Base-by-base conservation (phyloP, 1,140 invertebrate species). In the Aphaenogaster floridana region DNA sequence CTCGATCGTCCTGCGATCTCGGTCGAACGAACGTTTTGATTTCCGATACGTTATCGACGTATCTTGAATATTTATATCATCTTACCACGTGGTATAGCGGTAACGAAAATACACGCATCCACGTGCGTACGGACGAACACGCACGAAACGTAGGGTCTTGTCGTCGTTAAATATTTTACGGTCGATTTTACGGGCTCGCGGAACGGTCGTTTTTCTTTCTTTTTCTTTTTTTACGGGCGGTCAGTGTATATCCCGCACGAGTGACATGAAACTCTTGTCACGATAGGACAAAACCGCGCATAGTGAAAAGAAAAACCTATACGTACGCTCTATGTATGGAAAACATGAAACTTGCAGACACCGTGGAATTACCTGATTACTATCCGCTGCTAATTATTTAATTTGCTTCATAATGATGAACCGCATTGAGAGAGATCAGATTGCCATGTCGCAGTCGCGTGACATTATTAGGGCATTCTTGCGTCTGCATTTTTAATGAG, bases 131-230 rank as follows among this genome's bases (percentile, higher is more conserved):
- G 57, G 3, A 74, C 68, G 80, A 39, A 72, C 86, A 81, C 61
- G 76, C 63, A 52, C 36, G 54, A 81, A 90, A 68, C 76, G 74
- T 57, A 78, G 64, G 77, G 57, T 66, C 78, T 45, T 28, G 66
- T 85, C 68, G 63, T 79, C 89, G 86, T 89, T 86, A 88, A 91
- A 91, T 89, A 91, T 89, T 91, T 91, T 91, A 91, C 72, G 79
- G 64, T 48, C 52, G 80, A 86, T 89, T 89, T 89, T 90, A 91
- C 57, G 89, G 45, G 52, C 50, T 48, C 72, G 74, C 52, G 59
- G 61, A 52, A 76, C 39, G 45, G 9, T 52, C 59, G 61, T 87
- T 80, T 78, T 50, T 74, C 42, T 42, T 59, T 50, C 36, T 85
- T 69, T 86, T 66, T 13, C 11, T 42, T 48, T 72, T 85, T 89